Evolutionary conservation across 2,797 vertebrate genomes (phyloP).

Genomic region (Balearica regulorum): DNA sequence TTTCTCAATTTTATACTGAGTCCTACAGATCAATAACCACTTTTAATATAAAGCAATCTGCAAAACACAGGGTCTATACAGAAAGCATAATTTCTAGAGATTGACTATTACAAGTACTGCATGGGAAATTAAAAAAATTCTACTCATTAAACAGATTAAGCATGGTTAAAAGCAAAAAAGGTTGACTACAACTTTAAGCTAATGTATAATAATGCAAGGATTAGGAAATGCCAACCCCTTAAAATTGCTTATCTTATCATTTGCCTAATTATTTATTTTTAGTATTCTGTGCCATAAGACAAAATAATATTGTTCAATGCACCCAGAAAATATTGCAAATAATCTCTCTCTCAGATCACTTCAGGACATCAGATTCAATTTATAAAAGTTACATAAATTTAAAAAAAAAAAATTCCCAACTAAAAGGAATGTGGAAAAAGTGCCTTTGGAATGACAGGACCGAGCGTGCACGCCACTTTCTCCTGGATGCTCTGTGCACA

Average conservation of each 20-base stretch:
- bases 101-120: background rate
- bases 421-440: background rate
- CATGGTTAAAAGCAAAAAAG: background rate
- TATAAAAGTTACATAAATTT: background rate
- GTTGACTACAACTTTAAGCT: background rate
- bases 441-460: background rate
- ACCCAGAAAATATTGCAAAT: background rate
- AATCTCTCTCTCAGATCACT: background rate
- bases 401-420: background rate
- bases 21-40: background rate
- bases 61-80: background rate
- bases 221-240: background rate
- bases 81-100: background rate
- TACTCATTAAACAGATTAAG: background rate
- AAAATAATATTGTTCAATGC: background rate
- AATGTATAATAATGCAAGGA: background rate
- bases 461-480: rapidly evolving
- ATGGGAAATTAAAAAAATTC: background rate
- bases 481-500: rapidly evolving
- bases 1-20: background rate
- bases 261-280: background rate
- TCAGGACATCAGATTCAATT: background rate
- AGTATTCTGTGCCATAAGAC: background rate
- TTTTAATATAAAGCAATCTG: background rate
- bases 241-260: background rate